Base-by-base conservation (phyloP, 1,140 invertebrate genomes). In the Gonioctena quinquepunctata region DNA sequence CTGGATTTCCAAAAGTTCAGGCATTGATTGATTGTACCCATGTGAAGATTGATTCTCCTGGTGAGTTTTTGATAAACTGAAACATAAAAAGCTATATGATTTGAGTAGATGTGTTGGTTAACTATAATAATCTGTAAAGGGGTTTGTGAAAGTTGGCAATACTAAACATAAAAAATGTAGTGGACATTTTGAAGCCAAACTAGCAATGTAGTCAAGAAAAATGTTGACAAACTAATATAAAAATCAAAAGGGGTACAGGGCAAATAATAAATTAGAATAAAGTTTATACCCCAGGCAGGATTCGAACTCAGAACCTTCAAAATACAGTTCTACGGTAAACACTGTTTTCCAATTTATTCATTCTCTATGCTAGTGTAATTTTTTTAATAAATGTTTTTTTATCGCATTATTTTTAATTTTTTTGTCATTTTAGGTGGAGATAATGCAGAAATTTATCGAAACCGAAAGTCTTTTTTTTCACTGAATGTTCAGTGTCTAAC, bases 381-480 rank as follows among this genome's bases (percentile, higher is more conserved):
- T 54, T 54, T 18, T 54, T 42, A 7, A 54, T 54, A 6, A 13
- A 42, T 42, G 33, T 42, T 7, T 42, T 42, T 42, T 42, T 42
- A 7, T 42, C 33, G 6, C 6, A 7, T 7, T 42, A 6, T 7
- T 42, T 42, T 6, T 42, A 7, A 7, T 54, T 13, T 61, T n/a
- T n/a, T n/a, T n/a, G n/a, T n/a, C n/a, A n/a, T 70, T 70, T 54
- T 49, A 70, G 71, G 74, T 61, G 74, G 71, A 25, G 67, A 76
- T 16, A 50, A 77, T 69, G 77, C 76, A 33, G 81, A 84, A 74
- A 56, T 71, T 19, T 85, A 76, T 68, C 57, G 79, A 6, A 84
- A 84, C 62, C 73, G 81, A 66, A 83, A 85, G 72, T 69, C 69
- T 3, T 83, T 75, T 66, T 83, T 81, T 73, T 82, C 80, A 2